These are phyloP conservation scores for Ramphastos sulfuratus DNA, from an alignment of 2,113 vertebrate genomes.

Conservation along the genomic window DNA sequence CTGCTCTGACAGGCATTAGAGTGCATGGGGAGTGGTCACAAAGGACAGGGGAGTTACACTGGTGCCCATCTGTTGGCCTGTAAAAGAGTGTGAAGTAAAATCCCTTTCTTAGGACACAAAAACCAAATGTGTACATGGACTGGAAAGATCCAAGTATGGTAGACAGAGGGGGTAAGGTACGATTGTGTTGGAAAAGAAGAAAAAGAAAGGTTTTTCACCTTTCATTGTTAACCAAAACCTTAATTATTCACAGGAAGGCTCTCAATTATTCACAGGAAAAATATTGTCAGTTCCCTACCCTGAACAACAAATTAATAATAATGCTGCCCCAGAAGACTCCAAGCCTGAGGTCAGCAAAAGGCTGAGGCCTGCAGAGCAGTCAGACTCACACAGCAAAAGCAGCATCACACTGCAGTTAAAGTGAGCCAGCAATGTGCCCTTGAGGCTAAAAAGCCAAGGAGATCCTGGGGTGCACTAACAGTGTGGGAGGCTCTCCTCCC, in stretches of 20 bases:
- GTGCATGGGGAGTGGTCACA: neutral
- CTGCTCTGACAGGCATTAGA: neutral
- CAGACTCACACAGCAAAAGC: neutral
- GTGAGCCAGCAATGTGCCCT: no score
- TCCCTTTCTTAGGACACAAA: neutral
- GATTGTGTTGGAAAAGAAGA: neutral
- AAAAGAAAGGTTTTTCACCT: fast-evolving
- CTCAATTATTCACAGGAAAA: neutral
- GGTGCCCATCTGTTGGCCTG: neutral
- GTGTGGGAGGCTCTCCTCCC: no score
- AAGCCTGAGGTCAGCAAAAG: neutral
- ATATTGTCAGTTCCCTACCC: neutral
- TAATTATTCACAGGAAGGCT: neutral
- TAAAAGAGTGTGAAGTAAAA: neutral
- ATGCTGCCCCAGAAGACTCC: neutral
- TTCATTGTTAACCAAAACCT: neutral
- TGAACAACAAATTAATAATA: neutral
- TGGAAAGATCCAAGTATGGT: neutral
- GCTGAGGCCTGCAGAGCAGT: neutral
- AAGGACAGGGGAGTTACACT: neutral
- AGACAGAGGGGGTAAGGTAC: neutral
- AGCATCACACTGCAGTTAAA: no score
- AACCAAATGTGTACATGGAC: neutral
- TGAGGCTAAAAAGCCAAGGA: no score
- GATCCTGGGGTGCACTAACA: no score